Evolutionary conservation across 2,888 invertebrate species (phyloP).

Genomic region (Drosophila pseudotalamancana): DNA sequence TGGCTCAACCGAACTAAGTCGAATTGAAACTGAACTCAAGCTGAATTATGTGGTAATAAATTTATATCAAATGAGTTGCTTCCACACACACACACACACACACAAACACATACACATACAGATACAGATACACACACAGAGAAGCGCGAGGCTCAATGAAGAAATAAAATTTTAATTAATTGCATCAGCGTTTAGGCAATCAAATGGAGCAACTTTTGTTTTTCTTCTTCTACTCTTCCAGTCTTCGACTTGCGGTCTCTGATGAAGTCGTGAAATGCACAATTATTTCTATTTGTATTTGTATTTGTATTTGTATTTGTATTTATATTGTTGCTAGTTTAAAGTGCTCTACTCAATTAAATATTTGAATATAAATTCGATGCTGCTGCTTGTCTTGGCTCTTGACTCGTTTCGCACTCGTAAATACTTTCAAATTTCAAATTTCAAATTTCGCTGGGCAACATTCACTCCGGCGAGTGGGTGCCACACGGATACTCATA

Average conservation of each 20-base stretch:
- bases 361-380: constrained; percentile 53
- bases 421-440: constrained; percentile 59
- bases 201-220: constrained; percentile 60
- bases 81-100: constrained; percentile 23
- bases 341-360: constrained; percentile 59
- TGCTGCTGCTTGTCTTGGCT: constrained; percentile 2
- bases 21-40: constrained; percentile 19
- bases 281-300: constrained; percentile 32
- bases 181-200: constrained; percentile 77
- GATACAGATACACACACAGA: background rate
- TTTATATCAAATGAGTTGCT: constrained; percentile 70
- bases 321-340: too few relatives aligned
- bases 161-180: constrained; percentile 78
- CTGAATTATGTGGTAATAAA: constrained; percentile 76
- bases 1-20: constrained; percentile 26
- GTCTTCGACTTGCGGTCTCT: background rate
- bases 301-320: background rate
- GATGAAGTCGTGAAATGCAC: constrained; percentile 57
- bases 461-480: constrained; percentile 44
- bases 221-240: constrained; percentile 1
- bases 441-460: constrained; percentile 45
- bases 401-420: constrained; percentile 11
- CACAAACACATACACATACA: background rate
- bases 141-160: constrained; percentile 56
- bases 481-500: constrained; percentile 24